Conservation (phyloP, 2,113 vertebrate genomes). For the Nanorana parkeri region DNA sequence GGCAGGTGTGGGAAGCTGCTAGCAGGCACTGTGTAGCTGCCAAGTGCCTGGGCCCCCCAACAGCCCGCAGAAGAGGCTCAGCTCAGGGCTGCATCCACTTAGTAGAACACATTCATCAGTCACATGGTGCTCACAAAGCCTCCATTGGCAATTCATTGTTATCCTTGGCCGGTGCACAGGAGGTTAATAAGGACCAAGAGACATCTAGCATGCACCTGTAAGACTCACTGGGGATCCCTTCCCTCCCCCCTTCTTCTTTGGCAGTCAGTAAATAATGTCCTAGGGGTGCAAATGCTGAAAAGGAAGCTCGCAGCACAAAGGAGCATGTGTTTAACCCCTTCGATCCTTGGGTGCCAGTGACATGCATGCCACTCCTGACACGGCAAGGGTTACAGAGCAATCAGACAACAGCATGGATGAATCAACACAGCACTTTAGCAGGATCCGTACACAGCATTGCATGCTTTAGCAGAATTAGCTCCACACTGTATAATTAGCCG, state of each 20-base stretch:
- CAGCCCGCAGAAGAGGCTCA: constrained; percentile 13
- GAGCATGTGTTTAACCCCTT: constrained; percentile 48
- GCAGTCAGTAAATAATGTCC: constrained; percentile 47
- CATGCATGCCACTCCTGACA: neutral
- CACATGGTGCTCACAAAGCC: constrained; percentile 36
- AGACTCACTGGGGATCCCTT: constrained; percentile 23
- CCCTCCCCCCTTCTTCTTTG: constrained; percentile 1
- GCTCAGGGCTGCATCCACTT: neutral
- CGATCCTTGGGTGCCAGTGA: neutral
- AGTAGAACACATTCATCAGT: neutral
- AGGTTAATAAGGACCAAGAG: constrained; percentile 32
- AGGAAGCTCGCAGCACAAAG: constrained; percentile 43
- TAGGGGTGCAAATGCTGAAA: constrained; percentile 37
- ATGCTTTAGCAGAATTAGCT: neutral
- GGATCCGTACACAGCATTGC: neutral
- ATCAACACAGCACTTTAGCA: constrained; percentile 5
- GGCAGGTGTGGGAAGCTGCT: constrained; percentile 13
- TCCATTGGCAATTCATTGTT: constrained; percentile 19
- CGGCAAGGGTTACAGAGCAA: constrained; percentile 32
- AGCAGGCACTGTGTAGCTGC: no score
- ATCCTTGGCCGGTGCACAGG: neutral
- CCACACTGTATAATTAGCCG: neutral
- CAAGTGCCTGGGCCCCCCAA: constrained; percentile 11
- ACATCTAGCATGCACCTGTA: constrained; percentile 38
- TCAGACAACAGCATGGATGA: neutral